phyloP scores from a whole-genome alignment of 2,888 invertebrate genomes.

The Caenorhabditis imperialis region DNA sequence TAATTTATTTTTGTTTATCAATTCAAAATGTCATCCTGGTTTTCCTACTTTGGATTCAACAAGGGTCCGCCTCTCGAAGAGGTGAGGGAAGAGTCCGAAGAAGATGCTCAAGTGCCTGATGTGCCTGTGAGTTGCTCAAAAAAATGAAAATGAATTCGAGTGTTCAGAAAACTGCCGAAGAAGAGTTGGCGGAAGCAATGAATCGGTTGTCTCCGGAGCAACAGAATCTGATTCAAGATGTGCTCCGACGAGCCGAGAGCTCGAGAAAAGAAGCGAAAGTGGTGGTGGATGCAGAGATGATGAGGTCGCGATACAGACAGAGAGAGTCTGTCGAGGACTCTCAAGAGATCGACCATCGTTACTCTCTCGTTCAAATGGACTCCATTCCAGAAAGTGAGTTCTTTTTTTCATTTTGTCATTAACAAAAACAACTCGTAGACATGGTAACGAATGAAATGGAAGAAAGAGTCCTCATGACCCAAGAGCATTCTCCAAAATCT shows the following conservation, averaged over 20 bases:
- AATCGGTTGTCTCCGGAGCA: conserved; percentile 45
- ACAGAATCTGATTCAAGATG: conserved; percentile 42
- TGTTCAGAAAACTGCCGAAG: conserved; percentile 42
- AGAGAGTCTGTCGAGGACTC: conserved; percentile 39
- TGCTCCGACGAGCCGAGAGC: conserved; percentile 64
- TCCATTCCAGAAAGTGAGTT: conserved; percentile 72
- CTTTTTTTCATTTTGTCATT: not conserved
- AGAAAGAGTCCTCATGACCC: conserved; percentile 9
- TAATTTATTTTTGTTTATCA: conserved; percentile 23
- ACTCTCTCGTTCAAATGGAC: conserved; percentile 71
- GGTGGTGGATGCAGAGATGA: conserved; percentile 64
- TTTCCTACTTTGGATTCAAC: conserved; percentile 52
- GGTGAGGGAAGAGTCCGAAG: conserved; percentile 44
- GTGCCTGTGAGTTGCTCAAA: conserved; percentile 28
- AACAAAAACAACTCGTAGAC: no score
- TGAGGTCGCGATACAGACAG: conserved; percentile 36
- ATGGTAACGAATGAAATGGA: conserved; percentile 49
- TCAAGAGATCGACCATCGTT: conserved; percentile 42
- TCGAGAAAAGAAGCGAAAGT: conserved; percentile 67
- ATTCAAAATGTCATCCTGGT: conserved; percentile 50
- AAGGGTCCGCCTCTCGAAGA: conserved; percentile 55
- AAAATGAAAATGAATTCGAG: not conserved
- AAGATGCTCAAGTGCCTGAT: conserved; percentile 32
- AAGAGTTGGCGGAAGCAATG: conserved; percentile 51
- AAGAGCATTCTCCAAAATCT: not conserved